Base-by-base conservation (phyloP, 2,113 vertebrate genomes). In the Picathartes gymnocephalus region DNA sequence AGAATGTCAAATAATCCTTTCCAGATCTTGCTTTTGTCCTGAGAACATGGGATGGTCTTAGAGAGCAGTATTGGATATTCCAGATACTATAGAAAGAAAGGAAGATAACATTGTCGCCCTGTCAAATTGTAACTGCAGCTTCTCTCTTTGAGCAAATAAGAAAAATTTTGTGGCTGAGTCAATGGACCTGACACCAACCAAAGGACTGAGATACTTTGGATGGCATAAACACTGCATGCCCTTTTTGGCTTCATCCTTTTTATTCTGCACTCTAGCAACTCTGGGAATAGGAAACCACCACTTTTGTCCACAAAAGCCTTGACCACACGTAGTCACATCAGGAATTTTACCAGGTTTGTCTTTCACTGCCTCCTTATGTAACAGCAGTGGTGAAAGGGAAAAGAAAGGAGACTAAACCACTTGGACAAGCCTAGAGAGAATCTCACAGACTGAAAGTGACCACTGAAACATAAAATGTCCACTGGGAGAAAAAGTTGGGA, bases 221-320 rank as follows among this genome's bases (percentile, higher is more conserved):
- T 78, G 56, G 33, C 44, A 13, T 60, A 71, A 94, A 79, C 35
- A 40, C 8, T 39, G 8, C 20, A 2, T 58, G 47, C 25, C 23
- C 1, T 65, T 85, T 76, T 27, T 71, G 50, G 58, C 21, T 80
- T 73, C 10, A 1, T 87, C 45, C 23, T 69, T 92, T 86, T 86
- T 21, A 37, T 30, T 76, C 56, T 74, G 31, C 56, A 53, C 64
- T 96, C 64, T 71, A 95, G 53, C 30, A 94, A 39, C 58, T 60
- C 56, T 82, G 31, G 83, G 71, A 94, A 68, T 53, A 82, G 87
- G 64, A 95, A 95, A 94, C 81, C 76, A 92, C 85, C 64, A 86
- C 71, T 93, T 86, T 35, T 64, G 37, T 81, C 88, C 85, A 83
- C 74, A 88, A 71, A 90, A 90, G 28, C 60, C 92, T 95, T 95